Conservation (phyloP, 2,113 vertebrate genomes). For the Sclerurus mexicanus region DNA sequence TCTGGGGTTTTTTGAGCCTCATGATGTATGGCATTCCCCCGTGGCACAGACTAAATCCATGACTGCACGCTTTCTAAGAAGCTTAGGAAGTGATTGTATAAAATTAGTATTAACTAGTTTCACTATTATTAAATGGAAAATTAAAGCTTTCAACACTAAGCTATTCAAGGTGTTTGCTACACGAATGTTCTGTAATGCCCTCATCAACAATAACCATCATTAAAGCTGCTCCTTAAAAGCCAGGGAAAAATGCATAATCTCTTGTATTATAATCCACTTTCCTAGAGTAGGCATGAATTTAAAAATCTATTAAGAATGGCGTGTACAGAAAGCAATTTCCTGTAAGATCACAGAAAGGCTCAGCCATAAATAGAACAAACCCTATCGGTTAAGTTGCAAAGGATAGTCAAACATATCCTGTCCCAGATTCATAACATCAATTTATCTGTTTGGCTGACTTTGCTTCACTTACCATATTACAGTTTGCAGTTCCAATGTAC, state of each 20-base stretch:
- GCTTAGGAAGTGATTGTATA: conserved; percentile 69
- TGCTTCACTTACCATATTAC: not conserved
- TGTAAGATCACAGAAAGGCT: conserved; percentile 6
- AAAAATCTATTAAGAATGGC: conserved; percentile 52
- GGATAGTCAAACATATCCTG: not conserved
- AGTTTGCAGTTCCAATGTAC: not conserved
- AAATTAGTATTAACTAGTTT: conserved; percentile 69
- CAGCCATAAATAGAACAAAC: conserved; percentile 30
- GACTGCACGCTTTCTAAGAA: conserved; percentile 67
- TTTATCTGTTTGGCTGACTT: not conserved
- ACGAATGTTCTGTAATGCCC: conserved; percentile 11
- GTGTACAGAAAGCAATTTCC: conserved; percentile 38
- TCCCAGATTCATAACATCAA: not conserved
- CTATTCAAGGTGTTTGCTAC: conserved; percentile 46
- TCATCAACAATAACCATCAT: conserved; percentile 48
- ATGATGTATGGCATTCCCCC: conserved; percentile 42
- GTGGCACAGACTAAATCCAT: conserved; percentile 50
- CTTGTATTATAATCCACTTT: conserved; percentile 54
- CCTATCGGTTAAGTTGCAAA: conserved; percentile 6
- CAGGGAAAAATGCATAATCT: conserved; percentile 56
- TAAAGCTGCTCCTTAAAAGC: conserved; percentile 49
- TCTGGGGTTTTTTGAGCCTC: conserved; percentile 4
- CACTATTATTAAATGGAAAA: conserved; percentile 68
- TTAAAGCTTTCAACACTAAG: conserved; percentile 61
- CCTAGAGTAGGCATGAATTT: conserved; percentile 49